Evolutionary conservation across 2,113 vertebrate genomes (phyloP), one percentile per base, ranked within the genome.

Genomic region (Chlorodrepanis virens): DNA sequence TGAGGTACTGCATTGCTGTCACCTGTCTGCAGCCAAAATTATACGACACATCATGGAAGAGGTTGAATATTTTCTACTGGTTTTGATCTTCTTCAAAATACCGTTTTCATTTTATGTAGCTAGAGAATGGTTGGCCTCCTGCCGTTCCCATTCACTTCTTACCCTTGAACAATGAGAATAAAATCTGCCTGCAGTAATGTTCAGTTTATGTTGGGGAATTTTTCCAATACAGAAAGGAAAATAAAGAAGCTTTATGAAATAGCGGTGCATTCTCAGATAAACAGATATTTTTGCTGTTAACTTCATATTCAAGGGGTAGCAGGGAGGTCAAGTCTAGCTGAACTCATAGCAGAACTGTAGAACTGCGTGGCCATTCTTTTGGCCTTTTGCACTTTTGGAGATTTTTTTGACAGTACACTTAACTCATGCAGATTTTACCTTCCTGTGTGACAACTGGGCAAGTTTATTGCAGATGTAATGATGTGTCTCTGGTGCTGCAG

Each of bases 81-180:
- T 96, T 98, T 97, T 97, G 83, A 97, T 97, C 93, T 93, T 92
- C 89, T 93, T 97, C 93, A 96, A 97, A 92, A 97, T 97, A 95
- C 68, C 94, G 0, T 82, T 97, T 95, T 97, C 69, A 61, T 92
- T 90, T 96, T 95, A 63, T 87, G 45, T 63, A 83, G 91, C 87
- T 90, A 45, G 70, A 96, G 94, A 97, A 97, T 95, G 97, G 91
- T 77, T 69, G 83, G 89, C 89, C 95, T 95, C 75, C 23, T 94
- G 86, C 96, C 33, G 87, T 83, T 96, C 90, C 71, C 94, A 82
- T 94, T 97, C 95, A 96, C 86, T 94, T 93, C 95, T 97, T 96
- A 94, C 78, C 89, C 90, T 95, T 97, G 96, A 97, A 96, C 94
- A 97, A 97, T 94, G 75, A 97, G 90, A 68, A 90, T 47, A 96